phyloP scores from a whole-genome alignment of 2,797 vertebrate genomes.

The Sylvia borin region DNA sequence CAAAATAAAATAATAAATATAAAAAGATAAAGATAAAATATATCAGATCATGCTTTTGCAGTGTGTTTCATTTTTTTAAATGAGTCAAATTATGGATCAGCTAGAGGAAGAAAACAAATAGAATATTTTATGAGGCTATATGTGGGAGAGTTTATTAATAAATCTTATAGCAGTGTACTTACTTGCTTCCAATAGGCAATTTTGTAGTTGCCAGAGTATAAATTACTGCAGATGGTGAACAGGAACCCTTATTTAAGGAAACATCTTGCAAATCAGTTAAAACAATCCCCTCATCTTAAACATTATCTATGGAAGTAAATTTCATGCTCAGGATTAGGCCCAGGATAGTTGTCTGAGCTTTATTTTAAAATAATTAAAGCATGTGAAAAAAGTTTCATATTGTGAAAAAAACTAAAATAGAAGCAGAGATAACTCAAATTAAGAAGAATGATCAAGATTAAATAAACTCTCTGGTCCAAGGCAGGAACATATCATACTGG shows the following conservation, averaged over 20 bases:
- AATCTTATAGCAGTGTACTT: not conserved
- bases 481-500: not conserved
- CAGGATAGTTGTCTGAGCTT: not conserved
- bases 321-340: not conserved
- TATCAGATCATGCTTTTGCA: not conserved
- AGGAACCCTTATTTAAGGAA: not conserved
- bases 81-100: not conserved
- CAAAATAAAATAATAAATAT: not conserved
- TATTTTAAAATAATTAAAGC: not conserved
- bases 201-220: not conserved
- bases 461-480: not conserved
- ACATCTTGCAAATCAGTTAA: not conserved
- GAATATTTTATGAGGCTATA: not conserved
- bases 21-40: not conserved
- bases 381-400: not conserved
- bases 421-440: not conserved
- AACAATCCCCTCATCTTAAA: not conserved
- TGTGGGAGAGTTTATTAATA: not conserved
- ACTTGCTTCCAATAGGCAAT: not conserved
- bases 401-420: not conserved
- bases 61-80: not conserved
- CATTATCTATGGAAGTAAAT: not conserved
- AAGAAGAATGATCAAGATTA: not conserved
- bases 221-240: not conserved
- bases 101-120: not conserved